Percentiles rank a stretch among this genome's conserved stretches.
Conservation (phyloP, 2,888 invertebrate genomes). For the Drosophila monieri region DNA sequence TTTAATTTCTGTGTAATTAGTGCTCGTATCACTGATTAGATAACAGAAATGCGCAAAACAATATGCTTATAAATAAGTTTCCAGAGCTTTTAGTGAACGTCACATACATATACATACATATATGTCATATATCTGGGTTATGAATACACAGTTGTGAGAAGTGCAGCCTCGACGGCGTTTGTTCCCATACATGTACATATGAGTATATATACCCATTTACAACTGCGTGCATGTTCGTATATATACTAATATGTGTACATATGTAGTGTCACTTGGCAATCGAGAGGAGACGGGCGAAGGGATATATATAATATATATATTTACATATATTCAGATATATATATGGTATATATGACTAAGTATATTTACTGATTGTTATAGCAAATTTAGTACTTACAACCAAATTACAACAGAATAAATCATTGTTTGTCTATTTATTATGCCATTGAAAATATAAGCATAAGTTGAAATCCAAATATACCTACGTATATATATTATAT, state of each 20-base stretch:
- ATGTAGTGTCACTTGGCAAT: constrained; percentile 9
- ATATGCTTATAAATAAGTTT: constrained; percentile 48
- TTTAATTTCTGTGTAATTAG: constrained; percentile 47
- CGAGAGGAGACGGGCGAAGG: neutral
- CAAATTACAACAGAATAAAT: constrained; percentile 28
- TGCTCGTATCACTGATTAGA: constrained; percentile 44
- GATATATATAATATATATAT: constrained; percentile 15
- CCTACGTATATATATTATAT: constrained; percentile 9
- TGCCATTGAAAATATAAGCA: constrained; percentile 33
- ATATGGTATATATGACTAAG: constrained; percentile 27
- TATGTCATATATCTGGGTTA: constrained; percentile 40
- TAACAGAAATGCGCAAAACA: constrained; percentile 43
- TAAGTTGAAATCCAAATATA: constrained; percentile 9
- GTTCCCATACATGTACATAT: constrained; percentile 9
- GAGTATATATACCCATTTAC: neutral
- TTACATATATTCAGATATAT: constrained; percentile 19
- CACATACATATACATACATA: constrained; percentile 23
- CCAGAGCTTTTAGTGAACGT: constrained; percentile 52
- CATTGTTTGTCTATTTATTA: constrained; percentile 49
- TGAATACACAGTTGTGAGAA: constrained; percentile 32
- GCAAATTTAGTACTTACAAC: constrained; percentile 44
- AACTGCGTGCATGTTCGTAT: neutral
- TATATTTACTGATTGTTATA: constrained; percentile 38
- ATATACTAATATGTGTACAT: constrained; percentile 16
- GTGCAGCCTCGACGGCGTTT: constrained; percentile 16